Evolutionary conservation across 2,888 invertebrate species (phyloP), one percentile per base, ranked within the genome.

Genomic region (Ophraella communa): DNA sequence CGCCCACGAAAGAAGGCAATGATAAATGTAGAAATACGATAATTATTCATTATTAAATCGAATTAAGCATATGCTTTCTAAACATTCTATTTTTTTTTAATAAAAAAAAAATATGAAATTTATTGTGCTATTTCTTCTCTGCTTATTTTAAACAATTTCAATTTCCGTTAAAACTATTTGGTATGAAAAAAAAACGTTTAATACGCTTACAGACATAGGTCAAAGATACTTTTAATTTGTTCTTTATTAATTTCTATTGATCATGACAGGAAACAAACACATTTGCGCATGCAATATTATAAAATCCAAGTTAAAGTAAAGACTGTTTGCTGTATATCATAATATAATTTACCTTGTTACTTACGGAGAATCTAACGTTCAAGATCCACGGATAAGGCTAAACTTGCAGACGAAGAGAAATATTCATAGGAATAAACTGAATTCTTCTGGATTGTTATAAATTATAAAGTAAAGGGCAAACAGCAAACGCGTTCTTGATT

Each of bases 391-490:
- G 73, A 73, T 74, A 73, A 70, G 70, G 63, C 59, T 27, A 61
- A 64, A 27, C 49, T 14, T 17, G 49, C 27, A 51, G 49, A 51
- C 49, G 49, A 27, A 66, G 51, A 71, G 74, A 76, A 77, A 75
- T 75, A 73, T 76, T 75, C 73, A 69, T 73, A 70, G 71, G 74
- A 74, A 77, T 77, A 76, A 71, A 73, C 74, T 69, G 71, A 74
- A 77, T 77, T 75, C 76, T 74, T 76, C 74, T 60, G 71, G 73
- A 74, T 76, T 75, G 76, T 76, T 77, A 74, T 77, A 77, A 77
- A 77, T 77, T 75, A 75, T 74, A 69, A 71, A 73, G 74, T 72
- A 76, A 76, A 74, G 72, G 75, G 76, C 69, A 62, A 68, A 66
- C 67, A 64, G 71, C 68, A 69, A 71, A 68, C 71, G 69, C 71